Percentiles rank a stretch among this genome's conserved stretches.
Conservation (phyloP, 2,888 invertebrate species). For the Phengaris arion region DNA sequence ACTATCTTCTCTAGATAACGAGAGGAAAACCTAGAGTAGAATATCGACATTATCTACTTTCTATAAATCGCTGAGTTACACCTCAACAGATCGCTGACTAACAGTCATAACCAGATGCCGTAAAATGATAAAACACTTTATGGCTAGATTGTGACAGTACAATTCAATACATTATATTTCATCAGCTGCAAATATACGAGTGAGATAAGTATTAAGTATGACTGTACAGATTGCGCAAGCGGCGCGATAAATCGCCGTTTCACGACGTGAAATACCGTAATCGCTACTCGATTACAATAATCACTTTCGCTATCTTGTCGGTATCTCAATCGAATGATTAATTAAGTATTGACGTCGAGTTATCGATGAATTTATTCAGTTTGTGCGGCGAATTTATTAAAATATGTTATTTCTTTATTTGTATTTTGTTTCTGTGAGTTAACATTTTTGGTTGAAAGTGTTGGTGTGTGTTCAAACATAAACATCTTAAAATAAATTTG, state of each 20-base stretch:
- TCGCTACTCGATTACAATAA: conserved; percentile 20
- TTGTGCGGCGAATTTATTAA: not conserved
- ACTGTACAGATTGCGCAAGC: conserved; percentile 10
- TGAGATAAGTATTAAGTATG: not conserved
- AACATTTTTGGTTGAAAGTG: no score
- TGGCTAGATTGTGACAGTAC: not conserved
- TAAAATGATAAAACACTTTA: not conserved
- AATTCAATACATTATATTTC: conserved; percentile 7
- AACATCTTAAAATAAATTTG: no score
- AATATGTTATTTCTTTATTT: not conserved
- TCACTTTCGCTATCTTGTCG: conserved; percentile 10
- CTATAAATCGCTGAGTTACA: not conserved
- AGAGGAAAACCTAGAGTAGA: not conserved
- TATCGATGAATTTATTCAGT: conserved; percentile 10
- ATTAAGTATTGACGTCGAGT: conserved; percentile 18
- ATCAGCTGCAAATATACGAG: not conserved
- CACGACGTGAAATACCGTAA: conserved; percentile 19
- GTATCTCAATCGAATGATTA: conserved; percentile 23
- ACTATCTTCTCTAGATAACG: not conserved
- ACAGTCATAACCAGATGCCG: not conserved
- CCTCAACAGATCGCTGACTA: not conserved
- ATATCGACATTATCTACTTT: not conserved
- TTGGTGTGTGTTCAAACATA: no score
- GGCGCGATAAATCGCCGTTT: not conserved
- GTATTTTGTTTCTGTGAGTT: not conserved